Evolutionary conservation across 2,113 vertebrate species (phyloP).

Genomic region (Hymenochirus boettgeri): DNA sequence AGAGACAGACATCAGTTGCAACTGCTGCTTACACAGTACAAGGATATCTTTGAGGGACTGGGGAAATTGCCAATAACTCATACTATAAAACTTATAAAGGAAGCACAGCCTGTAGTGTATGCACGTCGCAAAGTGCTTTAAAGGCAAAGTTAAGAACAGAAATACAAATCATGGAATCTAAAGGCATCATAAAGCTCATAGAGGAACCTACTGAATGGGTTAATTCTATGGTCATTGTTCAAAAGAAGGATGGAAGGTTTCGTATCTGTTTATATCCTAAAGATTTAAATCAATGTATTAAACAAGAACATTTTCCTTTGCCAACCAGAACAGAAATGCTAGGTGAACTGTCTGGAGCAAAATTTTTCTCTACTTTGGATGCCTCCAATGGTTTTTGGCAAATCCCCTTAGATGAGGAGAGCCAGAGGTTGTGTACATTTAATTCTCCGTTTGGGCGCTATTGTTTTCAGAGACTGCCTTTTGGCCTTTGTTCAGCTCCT

Average conservation of each 20-base stretch:
- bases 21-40: too few relatives aligned
- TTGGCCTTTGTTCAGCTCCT: too few relatives aligned
- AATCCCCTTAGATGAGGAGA: slow-evolving; percentile 1
- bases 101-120: neutral
- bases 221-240: slow-evolving; percentile 6
- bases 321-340: neutral
- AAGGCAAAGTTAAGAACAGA: neutral
- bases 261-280: neutral
- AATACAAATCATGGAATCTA: neutral
- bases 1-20: too few relatives aligned
- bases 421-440: neutral
- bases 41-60: slow-evolving; percentile 3
- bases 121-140: neutral
- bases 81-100: neutral
- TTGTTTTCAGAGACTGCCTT: too few relatives aligned
- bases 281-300: neutral
- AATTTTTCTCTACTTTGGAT: slow-evolving; percentile 8
- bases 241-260: neutral
- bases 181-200: neutral
- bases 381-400: slow-evolving; percentile 21
- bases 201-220: slow-evolving; percentile 3
- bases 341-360: neutral
- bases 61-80: neutral
- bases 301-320: neutral
- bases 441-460: neutral